Percentiles rank a stretch among this genome's conserved stretches.
These are phyloP conservation scores for Lates japonicus DNA, from an alignment of 2,797 vertebrate species.

Conservation along the genomic window DNA sequence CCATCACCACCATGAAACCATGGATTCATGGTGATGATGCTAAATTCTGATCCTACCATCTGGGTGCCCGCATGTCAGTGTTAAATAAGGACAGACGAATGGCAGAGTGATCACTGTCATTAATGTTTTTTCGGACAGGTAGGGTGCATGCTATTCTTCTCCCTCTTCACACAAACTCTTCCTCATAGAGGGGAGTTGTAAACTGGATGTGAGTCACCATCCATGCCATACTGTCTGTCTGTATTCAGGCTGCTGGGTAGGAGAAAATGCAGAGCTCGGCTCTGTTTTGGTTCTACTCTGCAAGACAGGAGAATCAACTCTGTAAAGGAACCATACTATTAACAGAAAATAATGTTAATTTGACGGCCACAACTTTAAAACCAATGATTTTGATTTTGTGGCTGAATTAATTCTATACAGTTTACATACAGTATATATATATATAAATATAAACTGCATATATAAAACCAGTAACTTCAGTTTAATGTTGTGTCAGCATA, in stretches of 20 bases:
- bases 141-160: no score
- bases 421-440: no score
- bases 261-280: no score
- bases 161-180: conserved; percentile 7
- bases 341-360: background rate
- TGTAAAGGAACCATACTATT: background rate
- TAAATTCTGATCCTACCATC: no score
- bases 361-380: no score
- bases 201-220: conserved; percentile 24
- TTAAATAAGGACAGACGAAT: background rate
- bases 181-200: background rate
- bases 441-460: no score
- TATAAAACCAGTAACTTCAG: no score
- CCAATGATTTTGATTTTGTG: no score
- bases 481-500: no score
- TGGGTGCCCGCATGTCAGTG: background rate
- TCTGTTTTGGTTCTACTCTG: background rate
- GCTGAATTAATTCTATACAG: no score
- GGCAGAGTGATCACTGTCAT: conserved; percentile 30
- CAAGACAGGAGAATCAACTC: background rate
- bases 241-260: background rate
- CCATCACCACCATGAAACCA: no score
- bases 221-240: background rate
- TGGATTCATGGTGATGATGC: no score
- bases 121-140: conserved; percentile 21